These are phyloP conservation scores for Petrocephalus zakoni DNA, from an alignment of 2,113 vertebrate species.

Conservation along the genomic window DNA sequence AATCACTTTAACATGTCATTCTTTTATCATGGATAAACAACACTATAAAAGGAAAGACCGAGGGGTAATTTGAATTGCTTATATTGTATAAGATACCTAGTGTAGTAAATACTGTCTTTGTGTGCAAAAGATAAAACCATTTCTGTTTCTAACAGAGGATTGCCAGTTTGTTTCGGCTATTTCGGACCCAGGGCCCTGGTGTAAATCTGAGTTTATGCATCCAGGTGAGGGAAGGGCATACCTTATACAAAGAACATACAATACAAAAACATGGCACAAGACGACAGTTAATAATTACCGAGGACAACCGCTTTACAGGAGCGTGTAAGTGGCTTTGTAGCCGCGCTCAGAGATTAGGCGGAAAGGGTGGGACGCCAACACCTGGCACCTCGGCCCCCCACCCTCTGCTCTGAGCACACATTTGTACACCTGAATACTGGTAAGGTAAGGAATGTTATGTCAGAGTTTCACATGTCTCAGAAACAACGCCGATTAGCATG, in stretches of 20 bases:
- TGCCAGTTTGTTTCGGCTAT: background rate
- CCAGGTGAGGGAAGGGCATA: constrained; percentile 6
- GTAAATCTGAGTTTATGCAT: constrained; percentile 11
- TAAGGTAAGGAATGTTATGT: constrained; percentile 49
- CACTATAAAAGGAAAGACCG: background rate
- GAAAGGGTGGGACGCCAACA: background rate
- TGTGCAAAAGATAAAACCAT: background rate
- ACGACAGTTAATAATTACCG: background rate
- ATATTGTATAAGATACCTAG: background rate
- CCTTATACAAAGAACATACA: background rate
- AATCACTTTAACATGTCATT: background rate
- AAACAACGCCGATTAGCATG: constrained; percentile 16
- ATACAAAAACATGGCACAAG: constrained; percentile 8
- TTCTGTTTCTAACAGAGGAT: background rate
- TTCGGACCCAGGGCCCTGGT: background rate
- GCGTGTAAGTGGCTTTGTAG: background rate
- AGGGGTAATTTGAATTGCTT: background rate
- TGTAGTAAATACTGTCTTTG: background rate
- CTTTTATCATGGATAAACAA: background rate
- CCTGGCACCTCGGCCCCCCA: background rate
- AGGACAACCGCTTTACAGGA: constrained; percentile 8
- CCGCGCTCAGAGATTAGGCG: background rate
- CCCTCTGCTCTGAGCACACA: background rate
- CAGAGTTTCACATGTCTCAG: constrained; percentile 32
- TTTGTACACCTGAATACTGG: constrained; percentile 19